Percentiles rank a stretch among this genome's conserved stretches.
These are phyloP conservation scores for Fissipunctia ypsillon DNA, from an alignment of 2,888 invertebrate species.

Conservation along the genomic window DNA sequence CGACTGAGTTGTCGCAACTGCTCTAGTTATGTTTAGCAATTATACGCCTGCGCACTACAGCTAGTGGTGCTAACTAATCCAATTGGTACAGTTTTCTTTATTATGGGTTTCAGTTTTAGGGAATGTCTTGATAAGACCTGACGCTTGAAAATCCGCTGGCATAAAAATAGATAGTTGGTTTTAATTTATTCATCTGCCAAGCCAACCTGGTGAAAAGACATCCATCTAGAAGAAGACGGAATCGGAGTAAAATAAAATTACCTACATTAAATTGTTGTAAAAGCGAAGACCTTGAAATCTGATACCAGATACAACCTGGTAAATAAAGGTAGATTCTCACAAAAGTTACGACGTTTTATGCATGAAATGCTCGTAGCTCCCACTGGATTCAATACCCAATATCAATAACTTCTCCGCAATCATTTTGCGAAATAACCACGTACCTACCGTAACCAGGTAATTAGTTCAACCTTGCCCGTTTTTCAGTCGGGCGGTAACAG, in stretches of 20 bases:
- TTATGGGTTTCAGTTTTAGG: not conserved
- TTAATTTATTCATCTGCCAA: too few species aligned
- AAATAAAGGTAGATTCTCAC: not conserved
- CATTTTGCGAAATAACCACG: constrained; percentile 65
- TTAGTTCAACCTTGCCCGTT: constrained; percentile 70
- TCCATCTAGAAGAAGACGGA: too few species aligned
- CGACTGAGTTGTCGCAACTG: constrained; percentile 53
- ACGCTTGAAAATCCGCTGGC: too few species aligned
- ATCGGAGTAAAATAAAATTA: too few species aligned
- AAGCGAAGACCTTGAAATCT: too few species aligned
- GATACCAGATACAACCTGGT: too few species aligned
- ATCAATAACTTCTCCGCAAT: constrained; percentile 62
- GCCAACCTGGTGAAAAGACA: too few species aligned
- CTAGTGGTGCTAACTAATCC: constrained; percentile 24
- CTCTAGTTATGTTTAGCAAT: constrained; percentile 63
- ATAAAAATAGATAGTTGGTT: too few species aligned
- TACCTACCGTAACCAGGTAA: constrained; percentile 58
- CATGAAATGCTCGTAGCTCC: not conserved
- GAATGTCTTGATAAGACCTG: not conserved
- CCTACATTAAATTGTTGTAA: too few species aligned
- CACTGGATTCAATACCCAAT: constrained; percentile 20
- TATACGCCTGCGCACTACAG: constrained; percentile 25
- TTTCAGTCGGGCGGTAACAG: constrained; percentile 63
- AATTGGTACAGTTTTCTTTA: not conserved
- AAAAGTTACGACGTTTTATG: not conserved